Evolutionary conservation across 2,888 invertebrate genomes (phyloP), one percentile per base, ranked within the genome.

Genomic region (Leptopilina drosophilae): DNA sequence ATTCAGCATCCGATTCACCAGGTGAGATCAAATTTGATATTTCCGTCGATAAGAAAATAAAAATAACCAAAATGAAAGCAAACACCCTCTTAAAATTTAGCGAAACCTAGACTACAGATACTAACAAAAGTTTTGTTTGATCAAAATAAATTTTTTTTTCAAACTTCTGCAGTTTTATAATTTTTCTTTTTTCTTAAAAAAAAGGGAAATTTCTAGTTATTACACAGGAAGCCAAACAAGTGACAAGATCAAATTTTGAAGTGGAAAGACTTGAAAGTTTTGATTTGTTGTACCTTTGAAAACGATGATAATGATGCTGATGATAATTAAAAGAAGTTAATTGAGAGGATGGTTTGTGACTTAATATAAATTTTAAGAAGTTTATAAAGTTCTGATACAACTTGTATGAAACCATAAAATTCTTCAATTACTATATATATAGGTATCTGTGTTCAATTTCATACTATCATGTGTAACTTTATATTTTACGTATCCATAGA

Each of bases 361-460:
- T 56, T 8, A 33, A 81, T 81, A 80, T 79, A 65, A 80, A 81
- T 78, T 84, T 82, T 80, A 82, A 84, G 82, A 49, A 84, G 82
- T 84, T 33, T 84, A 64, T 64, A 81, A 84, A 82, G 81, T 84
- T 82, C 65, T 79, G 79, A 77, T 80, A 80, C 81, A 82, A 82
- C 80, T 77, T 66, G 80, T 77, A 78, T 14, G 82, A 86, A 84
- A 79, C 82, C 85, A 77, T 80, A 77, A 79, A 84, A 85, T 85
- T 85, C 84, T 78, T 86, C 86, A 87, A 87, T 87, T 88, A 88
- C 85, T 85, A 86, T 84, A 87, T 84, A 87, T 81, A 84, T 82
- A 78, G 76, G 84, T 78, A 76, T 78, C 79, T 83, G 84, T 83
- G 83, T 83, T 82, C 8, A 42, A 42, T 42, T 81, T 81, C 82